Base-by-base conservation (phyloP, 2,888 invertebrate species). In the Synergus umbraculus region DNA sequence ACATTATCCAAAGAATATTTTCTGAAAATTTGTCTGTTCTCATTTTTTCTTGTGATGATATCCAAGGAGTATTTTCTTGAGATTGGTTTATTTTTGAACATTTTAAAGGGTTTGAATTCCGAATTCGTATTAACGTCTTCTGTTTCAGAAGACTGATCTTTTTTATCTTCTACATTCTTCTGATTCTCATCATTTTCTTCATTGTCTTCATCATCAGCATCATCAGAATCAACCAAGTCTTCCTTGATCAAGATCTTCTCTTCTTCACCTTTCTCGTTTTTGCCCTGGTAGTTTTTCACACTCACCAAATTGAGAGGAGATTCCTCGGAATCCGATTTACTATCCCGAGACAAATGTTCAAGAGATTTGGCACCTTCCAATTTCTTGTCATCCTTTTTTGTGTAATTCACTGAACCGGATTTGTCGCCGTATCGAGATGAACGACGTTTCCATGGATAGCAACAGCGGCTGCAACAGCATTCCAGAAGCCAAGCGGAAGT, bases 401-500 rank as follows among this genome's bases (percentile, higher is more conserved):
- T n/a, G 54, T 37, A n/a, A 44, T 64, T 60, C 78, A 60, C 49
- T 79, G 64, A 67, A 78, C 79, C 22, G 37, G 43, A 15, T 65
- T 65, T n/a, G 13, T 49, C 77, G 54, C 18, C 29, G 49, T 81
- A 79, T 76, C 58, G 43, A 60, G 46, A 22, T 73, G 80, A 60
- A 7, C 60, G 67, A 46, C 73, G 76, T 79, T 81, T 82, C 78
- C 76, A 79, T 22, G 83, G 73, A n/a, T 41, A 73, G 73, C 76
- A 83, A 78, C 88, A 88, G 69, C 79, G 80, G 29, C 79, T 63
- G 76, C 83, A 86, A 29, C 88, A 87, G 54, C 85, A 89, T 76
- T 87, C 85, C 64, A 83, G 60, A 12, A 86, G 78, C 80, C 84
- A 84, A 76, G 64, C 79, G n/a, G 83, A 82, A 63, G 81, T 77